These are phyloP conservation scores for Chrysina gloriosa DNA, from an alignment of 2,888 invertebrate species.

Conservation along the genomic window DNA sequence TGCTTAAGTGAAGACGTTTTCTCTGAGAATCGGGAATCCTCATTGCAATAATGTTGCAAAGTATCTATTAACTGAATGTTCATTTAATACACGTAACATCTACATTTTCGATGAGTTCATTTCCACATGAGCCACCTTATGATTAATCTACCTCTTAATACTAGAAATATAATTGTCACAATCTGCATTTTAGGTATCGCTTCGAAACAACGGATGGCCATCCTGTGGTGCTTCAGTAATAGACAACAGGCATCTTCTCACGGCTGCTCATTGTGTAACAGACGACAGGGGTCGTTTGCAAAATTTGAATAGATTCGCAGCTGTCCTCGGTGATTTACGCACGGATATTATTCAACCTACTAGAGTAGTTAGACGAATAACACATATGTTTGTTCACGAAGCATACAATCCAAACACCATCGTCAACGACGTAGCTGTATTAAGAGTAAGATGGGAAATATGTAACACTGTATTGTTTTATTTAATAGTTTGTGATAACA, in stretches of 20 bases:
- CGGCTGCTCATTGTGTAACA: constrained; percentile 42
- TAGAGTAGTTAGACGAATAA: constrained; percentile 2
- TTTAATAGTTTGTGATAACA: neutral
- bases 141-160: neutral
- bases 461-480: neutral
- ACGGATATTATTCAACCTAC: neutral
- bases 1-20: no score
- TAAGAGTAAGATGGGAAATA: constrained; percentile 18
- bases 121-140: no score
- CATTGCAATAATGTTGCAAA: no score
- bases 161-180: neutral
- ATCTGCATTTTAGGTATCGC: neutral
- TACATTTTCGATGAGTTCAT: no score
- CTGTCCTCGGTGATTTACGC: constrained; percentile 5
- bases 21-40: no score
- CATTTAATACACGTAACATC: no score
- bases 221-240: constrained; percentile 39
- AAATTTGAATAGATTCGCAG: neutral
- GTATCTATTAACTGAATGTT: no score
- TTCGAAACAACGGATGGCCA: constrained; percentile 12
- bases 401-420: constrained; percentile 12
- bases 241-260: constrained; percentile 24
- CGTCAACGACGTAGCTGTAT: constrained; percentile 27
- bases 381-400: constrained; percentile 31
- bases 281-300: neutral